phyloP scores from a whole-genome alignment of 2,888 invertebrate species.

The Abrostola triplasia region DNA sequence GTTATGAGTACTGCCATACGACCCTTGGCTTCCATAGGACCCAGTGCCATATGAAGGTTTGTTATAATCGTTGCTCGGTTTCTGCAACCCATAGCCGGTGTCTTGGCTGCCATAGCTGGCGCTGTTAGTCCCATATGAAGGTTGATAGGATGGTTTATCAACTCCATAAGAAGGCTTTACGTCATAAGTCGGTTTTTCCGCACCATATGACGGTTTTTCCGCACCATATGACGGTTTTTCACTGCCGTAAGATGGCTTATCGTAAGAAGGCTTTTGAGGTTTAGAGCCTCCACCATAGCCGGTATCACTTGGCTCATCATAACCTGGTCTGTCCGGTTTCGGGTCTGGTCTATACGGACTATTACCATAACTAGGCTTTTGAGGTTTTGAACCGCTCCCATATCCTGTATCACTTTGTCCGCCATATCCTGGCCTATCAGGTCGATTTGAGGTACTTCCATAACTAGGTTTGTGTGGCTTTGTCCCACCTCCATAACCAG shows the following conservation, averaged over 20 bases:
- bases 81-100: background rate
- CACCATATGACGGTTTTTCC: constrained; percentile 31
- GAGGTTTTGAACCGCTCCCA: background rate
- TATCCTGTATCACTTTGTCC: constrained; percentile 1
- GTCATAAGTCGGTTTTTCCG: constrained; percentile 40
- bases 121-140: constrained; percentile 31
- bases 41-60: background rate
- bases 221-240: constrained; percentile 34
- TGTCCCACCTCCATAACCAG: background rate
- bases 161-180: constrained; percentile 31
- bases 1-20: constrained; percentile 40
- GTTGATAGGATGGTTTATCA: constrained; percentile 34
- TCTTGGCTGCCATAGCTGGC: constrained; percentile 31
- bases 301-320: constrained; percentile 34
- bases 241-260: constrained; percentile 20
- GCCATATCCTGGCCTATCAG: constrained; percentile 4
- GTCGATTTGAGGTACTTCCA: background rate
- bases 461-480: constrained; percentile 9
- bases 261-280: constrained; percentile 44
- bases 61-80: constrained; percentile 17
- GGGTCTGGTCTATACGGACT: constrained; percentile 36
- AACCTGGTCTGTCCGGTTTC: constrained; percentile 35
- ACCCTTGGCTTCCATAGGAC: constrained; percentile 20
- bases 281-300: constrained; percentile 30
- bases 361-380: constrained; percentile 18